A percentile compares a stretch with the other conserved stretches of the same genome.
Evolutionary conservation across 2,113 vertebrate genomes (phyloP).

Genomic region (Chroicocephalus ridibundus): DNA sequence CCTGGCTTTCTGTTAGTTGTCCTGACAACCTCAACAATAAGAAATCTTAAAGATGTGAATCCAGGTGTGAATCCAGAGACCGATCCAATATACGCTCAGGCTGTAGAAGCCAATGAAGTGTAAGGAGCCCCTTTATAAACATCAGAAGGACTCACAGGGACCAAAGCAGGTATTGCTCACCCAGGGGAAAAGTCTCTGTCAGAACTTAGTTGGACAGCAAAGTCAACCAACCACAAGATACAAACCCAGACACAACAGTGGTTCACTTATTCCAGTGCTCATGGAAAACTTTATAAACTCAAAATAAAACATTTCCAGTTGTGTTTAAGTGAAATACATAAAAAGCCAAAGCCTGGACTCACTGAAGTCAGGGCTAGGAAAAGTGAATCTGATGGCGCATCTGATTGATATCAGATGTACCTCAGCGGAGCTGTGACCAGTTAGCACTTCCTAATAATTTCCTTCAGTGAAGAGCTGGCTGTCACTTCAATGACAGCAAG

Average conservation of each 20-base stretch:
- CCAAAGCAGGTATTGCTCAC: background rate
- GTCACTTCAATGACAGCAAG: background rate
- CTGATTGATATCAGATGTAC: background rate
- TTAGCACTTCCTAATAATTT: background rate
- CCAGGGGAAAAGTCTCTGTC: background rate
- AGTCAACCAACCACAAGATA: background rate
- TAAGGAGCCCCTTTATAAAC: background rate
- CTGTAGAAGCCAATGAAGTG: background rate
- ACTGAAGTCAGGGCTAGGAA: background rate
- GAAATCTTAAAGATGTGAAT: background rate
- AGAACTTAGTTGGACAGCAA: background rate
- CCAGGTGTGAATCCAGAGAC: background rate
- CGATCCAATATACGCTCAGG: background rate
- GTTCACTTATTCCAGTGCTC: background rate
- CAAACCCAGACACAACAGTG: background rate
- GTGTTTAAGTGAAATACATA: background rate
- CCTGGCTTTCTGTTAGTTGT: background rate
- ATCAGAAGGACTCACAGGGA: background rate
- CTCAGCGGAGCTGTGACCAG: background rate
- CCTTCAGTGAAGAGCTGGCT: background rate
- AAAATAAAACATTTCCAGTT: constrained; percentile 13
- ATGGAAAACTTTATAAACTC: background rate
- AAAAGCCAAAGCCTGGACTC: background rate
- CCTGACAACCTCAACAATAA: background rate
- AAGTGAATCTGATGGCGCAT: background rate